phyloP scores from a whole-genome alignment of 2,797 vertebrate genomes.

The Neosilurus hyrtlii region DNA sequence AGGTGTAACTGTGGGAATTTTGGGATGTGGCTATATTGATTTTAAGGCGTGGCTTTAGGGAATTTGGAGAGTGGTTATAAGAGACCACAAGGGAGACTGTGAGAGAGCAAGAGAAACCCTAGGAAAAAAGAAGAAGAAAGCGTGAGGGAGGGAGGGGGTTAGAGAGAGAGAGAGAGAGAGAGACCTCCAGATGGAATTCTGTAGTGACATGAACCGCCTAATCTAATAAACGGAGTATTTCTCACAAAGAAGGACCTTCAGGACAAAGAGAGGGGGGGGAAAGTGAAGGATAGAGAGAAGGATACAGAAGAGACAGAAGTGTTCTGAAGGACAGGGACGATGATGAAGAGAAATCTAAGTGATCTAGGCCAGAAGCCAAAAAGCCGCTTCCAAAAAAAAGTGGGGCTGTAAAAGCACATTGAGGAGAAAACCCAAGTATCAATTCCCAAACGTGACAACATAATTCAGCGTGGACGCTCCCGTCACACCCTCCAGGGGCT shows the following conservation, averaged over 20 bases:
- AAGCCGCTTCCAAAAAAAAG: not conserved
- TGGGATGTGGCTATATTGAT: too few species aligned
- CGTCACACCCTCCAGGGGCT: conserved; percentile 42
- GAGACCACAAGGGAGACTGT: too few species aligned
- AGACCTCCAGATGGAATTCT: not conserved
- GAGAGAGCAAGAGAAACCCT: too few species aligned
- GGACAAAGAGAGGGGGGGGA: not conserved
- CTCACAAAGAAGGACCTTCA: conserved; percentile 12
- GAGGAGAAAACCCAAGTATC: conserved; percentile 40
- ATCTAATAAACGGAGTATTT: conserved; percentile 7
- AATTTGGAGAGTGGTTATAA: too few species aligned
- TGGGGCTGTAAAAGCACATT: conserved; percentile 19
- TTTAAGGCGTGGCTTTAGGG: too few species aligned
- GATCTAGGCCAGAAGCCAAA: conserved; percentile 51
- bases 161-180: too few species aligned
- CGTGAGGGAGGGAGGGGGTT: too few species aligned
- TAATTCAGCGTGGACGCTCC: conserved; percentile 55
- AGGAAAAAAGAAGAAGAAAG: too few species aligned
- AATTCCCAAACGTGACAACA: conserved; percentile 53
- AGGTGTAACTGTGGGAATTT: too few species aligned
- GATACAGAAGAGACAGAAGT: too few species aligned
- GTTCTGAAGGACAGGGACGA: conserved; percentile 22
- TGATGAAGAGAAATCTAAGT: conserved; percentile 40
- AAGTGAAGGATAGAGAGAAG: not conserved
- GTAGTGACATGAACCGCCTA: not conserved